Evolutionary conservation across 2,888 invertebrate species (phyloP).

Genomic region (Morpho achilles): DNA sequence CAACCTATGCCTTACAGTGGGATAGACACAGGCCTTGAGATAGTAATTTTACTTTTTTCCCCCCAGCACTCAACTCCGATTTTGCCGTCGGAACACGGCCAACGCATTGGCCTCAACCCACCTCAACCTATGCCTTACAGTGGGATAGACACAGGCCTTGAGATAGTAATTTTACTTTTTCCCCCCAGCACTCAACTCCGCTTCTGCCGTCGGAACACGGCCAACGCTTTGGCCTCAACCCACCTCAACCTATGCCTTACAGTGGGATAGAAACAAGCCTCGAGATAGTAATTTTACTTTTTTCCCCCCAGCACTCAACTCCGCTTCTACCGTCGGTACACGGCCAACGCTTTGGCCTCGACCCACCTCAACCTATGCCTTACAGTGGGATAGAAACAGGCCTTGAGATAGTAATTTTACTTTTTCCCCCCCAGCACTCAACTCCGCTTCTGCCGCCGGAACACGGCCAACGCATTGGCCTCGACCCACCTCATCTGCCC

Average conservation of each 20-base stretch:
- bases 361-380: slow-evolving; percentile 92
- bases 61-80: slow-evolving; percentile 61
- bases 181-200: slow-evolving; percentile 62
- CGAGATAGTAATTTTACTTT: not conserved
- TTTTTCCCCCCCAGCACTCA: slow-evolving; percentile 49
- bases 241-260: too few species aligned
- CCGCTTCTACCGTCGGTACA: slow-evolving; percentile 65
- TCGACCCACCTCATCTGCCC: slow-evolving; percentile 91
- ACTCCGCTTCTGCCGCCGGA: slow-evolving; percentile 65
- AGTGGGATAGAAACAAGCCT: too few species aligned
- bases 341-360: slow-evolving; percentile 77
- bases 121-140: too few species aligned
- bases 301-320: slow-evolving; percentile 54
- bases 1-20: too few species aligned
- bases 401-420: not conserved
- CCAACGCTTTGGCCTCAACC: slow-evolving; percentile 82
- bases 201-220: slow-evolving; percentile 65
- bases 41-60: too few species aligned
- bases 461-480: slow-evolving; percentile 71
- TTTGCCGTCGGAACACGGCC: slow-evolving; percentile 64
- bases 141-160: too few species aligned
- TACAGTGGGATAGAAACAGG: too few species aligned
- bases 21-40: too few species aligned
- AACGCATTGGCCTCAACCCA: slow-evolving; percentile 86
- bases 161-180: too few species aligned